Evolutionary conservation across 2,113 vertebrate genomes (phyloP), one percentile per base, ranked within the genome.

Genomic region (Sigmodon hispidus): DNA sequence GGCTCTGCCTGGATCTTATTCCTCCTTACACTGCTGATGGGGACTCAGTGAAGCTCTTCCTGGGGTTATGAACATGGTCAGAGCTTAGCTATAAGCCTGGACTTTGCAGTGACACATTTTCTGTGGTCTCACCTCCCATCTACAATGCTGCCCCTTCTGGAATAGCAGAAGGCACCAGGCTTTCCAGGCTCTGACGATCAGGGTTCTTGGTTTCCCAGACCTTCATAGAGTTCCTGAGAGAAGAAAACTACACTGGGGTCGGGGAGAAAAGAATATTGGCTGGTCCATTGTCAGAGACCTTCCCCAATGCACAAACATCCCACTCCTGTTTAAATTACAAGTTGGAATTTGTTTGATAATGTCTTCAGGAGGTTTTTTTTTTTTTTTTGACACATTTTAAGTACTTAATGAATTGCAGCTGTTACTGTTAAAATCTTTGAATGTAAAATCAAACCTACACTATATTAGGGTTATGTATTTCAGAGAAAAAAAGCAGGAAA

Each of bases 401-500:
- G 19, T 67, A 55, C 13, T 84, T 48, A 81, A 7, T 21, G 63
- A 89, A 57, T 40, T 19, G 9, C n/a, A 72, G 48, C 29, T 61
- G 3, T 83, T 48, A 40, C 12, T 50, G 7, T 83, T n/a, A 19
- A 70, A 80, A n/a, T 76, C 40, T 36, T 45, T 24, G 59, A 9
- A 22, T 91, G 86, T 76, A 59, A 86, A 67, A 57, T 52, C 59
- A 80, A 81, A 19, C 21, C 31, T 43, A 26, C 3, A 10, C 29
- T 29, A 1, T 79, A 9, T 50, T 70, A 73, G 40, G 15, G 12
- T 55, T 77, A 21, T 61, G 13, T 87, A 75, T 43, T 86, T 65
- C 69, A 67, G 48, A 80, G 87, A 57, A 93, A 93, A 93, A 93
- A 50, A 72, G 22, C 36, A 65, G 76, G 22, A 52, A 89, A 76